These are phyloP conservation scores for Pluvianellus socialis DNA, from an alignment of 2,113 vertebrate genomes.

Conservation along the genomic window DNA sequence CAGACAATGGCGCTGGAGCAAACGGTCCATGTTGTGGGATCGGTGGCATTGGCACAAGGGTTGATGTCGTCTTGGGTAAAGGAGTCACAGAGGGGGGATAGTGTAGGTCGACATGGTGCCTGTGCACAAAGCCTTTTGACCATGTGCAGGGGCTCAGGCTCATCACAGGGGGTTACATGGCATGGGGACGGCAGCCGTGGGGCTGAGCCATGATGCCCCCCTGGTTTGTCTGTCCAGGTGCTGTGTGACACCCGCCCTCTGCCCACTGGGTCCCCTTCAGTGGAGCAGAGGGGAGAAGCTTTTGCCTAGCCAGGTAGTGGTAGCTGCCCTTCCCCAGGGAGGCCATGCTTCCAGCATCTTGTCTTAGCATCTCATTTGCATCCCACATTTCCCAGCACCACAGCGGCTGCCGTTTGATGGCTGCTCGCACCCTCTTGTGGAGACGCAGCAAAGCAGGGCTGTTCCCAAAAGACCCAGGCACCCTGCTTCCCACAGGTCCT, in stretches of 20 bases:
- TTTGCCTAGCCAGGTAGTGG: background rate
- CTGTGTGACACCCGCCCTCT: rapidly evolving
- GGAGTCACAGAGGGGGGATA: rapidly evolving
- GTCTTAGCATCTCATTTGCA: background rate
- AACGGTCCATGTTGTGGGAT: rapidly evolving
- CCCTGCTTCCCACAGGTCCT: background rate
- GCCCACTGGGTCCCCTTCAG: rapidly evolving
- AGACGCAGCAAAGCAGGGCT: background rate
- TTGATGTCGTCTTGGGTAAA: background rate
- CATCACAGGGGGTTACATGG: rapidly evolving
- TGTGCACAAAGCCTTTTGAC: rapidly evolving
- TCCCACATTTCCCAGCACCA: rapidly evolving
- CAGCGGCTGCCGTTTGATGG: rapidly evolving
- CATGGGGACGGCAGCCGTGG: background rate
- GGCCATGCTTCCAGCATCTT: background rate
- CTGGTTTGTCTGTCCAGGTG: rapidly evolving
- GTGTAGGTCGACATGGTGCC: background rate
- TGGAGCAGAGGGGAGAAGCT: background rate
- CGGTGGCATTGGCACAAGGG: background rate
- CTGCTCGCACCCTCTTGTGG: slow-evolving; percentile 54
- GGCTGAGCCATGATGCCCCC: background rate
- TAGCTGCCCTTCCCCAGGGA: background rate
- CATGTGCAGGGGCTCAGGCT: background rate
- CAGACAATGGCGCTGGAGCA: background rate
- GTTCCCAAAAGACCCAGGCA: background rate